These are phyloP conservation scores for Drosophila pectinifera DNA, from an alignment of 1,140 invertebrate genomes.

Conservation along the genomic window DNA sequence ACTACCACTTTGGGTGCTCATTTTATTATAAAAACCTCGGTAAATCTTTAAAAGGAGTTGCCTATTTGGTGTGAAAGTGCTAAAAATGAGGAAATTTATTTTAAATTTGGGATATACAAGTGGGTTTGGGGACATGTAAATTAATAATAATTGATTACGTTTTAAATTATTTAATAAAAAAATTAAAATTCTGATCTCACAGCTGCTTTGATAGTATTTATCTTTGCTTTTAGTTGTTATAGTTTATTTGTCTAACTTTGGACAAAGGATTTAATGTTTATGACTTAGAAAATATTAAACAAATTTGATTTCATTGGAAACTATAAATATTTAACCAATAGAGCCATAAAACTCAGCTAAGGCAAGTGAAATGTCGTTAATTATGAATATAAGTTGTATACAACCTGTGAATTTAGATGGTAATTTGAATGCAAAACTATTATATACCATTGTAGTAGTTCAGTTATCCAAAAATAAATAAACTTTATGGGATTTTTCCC, in stretches of 20 bases:
- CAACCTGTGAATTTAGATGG: too few species aligned
- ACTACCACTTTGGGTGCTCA: background rate
- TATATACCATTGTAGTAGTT: too few species aligned
- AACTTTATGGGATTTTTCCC: background rate
- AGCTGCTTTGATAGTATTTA: background rate
- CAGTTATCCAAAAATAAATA: background rate
- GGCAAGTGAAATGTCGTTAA: constrained; percentile 3
- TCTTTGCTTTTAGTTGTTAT: constrained; percentile 8
- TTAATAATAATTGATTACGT: background rate
- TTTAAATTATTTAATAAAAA: background rate
- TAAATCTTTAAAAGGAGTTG: background rate
- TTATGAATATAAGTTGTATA: background rate
- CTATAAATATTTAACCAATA: constrained; percentile 1
- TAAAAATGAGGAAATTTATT: constrained; percentile 14
- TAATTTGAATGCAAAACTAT: too few species aligned
- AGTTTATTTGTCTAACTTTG: constrained; percentile 22
- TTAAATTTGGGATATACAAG: background rate
- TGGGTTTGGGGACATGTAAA: background rate
- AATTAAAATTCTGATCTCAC: background rate
- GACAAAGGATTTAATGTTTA: constrained; percentile 43
- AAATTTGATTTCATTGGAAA: constrained; percentile 3
- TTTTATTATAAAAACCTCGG: background rate
- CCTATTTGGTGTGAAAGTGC: background rate
- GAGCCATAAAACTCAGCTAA: background rate
- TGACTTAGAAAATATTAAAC: constrained; percentile 37